Evolutionary conservation across 2,797 vertebrate genomes (phyloP).

Genomic region (Catharus ustulatus): DNA sequence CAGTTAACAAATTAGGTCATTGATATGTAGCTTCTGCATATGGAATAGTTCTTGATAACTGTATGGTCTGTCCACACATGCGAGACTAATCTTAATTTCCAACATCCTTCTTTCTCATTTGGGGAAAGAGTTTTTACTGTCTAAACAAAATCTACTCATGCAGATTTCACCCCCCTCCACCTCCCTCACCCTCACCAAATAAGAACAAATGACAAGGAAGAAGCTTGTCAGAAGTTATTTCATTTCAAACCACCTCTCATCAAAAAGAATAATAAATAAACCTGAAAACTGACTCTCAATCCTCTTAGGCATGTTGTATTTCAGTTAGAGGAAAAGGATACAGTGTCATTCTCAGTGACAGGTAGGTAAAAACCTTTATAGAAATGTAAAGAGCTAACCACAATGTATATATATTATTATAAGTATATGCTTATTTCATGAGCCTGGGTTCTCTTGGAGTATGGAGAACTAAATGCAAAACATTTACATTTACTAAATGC

Average conservation of each 20-base stretch:
- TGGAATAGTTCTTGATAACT: neutral
- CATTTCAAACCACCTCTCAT: neutral
- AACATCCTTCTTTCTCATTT: neutral
- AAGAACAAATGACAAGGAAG: conserved; percentile 11
- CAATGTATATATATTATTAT: neutral
- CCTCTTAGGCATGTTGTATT: neutral
- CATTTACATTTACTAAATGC: neutral
- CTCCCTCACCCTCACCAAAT: neutral
- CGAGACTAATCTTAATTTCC: neutral
- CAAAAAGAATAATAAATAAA: conserved; percentile 16
- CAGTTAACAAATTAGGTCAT: conserved; percentile 52
- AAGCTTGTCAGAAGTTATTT: neutral
- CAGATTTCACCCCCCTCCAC: neutral
- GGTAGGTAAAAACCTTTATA: neutral
- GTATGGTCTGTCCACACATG: neutral
- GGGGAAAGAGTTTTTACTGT: neutral
- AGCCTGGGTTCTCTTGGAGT: neutral
- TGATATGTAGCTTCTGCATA: conserved; percentile 4
- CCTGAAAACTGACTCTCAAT: neutral
- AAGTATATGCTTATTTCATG: neutral
- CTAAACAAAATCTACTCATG: neutral
- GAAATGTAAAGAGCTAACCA: neutral
- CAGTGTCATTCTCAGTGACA: neutral
- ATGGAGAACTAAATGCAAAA: neutral
- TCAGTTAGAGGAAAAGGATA: neutral